Conservation (phyloP, 2,888 invertebrate species). For the Dynastes grantii region DNA sequence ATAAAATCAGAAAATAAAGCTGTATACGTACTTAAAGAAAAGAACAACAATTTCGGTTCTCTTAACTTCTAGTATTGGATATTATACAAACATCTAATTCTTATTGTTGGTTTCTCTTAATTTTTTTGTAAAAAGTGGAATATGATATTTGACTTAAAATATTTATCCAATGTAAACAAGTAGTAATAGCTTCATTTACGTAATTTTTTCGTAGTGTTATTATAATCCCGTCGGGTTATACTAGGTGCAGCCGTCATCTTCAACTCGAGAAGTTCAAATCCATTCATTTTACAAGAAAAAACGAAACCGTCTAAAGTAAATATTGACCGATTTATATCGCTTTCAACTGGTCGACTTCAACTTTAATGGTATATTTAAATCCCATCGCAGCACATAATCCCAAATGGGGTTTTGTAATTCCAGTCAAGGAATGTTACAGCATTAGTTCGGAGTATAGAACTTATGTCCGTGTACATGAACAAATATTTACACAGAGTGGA, state of each 20-base stretch:
- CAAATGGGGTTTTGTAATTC: conserved; percentile 12
- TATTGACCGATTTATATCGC: conserved; percentile 19
- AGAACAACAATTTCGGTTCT: too few relatives aligned
- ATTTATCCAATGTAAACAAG: too few relatives aligned
- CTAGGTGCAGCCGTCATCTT: too few relatives aligned
- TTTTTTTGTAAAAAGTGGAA: not conserved
- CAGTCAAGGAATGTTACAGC: not conserved
- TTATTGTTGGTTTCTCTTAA: not conserved
- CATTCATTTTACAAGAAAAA: not conserved
- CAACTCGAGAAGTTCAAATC: not conserved
- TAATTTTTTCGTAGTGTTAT: too few relatives aligned
- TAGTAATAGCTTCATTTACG: too few relatives aligned
- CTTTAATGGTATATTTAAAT: conserved; percentile 5
- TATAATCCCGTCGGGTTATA: too few relatives aligned
- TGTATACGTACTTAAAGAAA: too few relatives aligned
- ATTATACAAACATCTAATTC: too few relatives aligned
- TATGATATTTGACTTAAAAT: too few relatives aligned
- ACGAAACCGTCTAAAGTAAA: conserved; percentile 5
- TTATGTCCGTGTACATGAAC: conserved; percentile 14
- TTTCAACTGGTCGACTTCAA: not conserved
- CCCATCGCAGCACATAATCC: not conserved
- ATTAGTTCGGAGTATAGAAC: conserved; percentile 8
- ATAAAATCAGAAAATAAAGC: too few relatives aligned
- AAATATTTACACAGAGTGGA: conserved; percentile 22
- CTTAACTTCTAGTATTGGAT: too few relatives aligned